Percentiles rank a stretch among this genome's conserved stretches.
phyloP scores from a whole-genome alignment of 2,888 invertebrate species.

The Pediacus dermestoides region DNA sequence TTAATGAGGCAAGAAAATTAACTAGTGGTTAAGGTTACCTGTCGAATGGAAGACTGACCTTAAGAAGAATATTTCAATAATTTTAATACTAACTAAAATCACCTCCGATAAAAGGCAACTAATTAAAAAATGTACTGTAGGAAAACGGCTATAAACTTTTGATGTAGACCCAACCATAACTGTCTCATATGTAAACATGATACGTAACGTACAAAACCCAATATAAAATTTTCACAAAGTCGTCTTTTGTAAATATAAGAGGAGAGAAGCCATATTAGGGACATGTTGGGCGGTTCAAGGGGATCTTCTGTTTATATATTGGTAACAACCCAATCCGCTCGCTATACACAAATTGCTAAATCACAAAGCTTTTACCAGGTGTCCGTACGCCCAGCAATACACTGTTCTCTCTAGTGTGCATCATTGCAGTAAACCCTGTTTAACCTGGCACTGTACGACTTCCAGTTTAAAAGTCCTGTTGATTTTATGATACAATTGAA shows the following conservation, averaged over 20 bases:
- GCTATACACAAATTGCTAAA: conserved; percentile 36
- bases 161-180: too few species aligned
- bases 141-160: too few species aligned
- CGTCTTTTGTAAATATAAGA: conserved; percentile 2
- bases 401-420: conserved; percentile 18
- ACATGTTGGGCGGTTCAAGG: conserved; percentile 22
- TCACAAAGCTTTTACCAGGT: conserved; percentile 39
- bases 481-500: conserved; percentile 22
- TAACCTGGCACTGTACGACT: conserved; percentile 18
- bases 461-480: conserved; percentile 18
- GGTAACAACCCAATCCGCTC: conserved; percentile 27
- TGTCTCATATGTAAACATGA: conserved; percentile 2
- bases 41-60: too few species aligned
- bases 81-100: too few species aligned
- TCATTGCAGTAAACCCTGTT: conserved; percentile 13
- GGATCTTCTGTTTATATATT: conserved; percentile 30
- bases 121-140: too few species aligned
- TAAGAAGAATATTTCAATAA: too few species aligned
- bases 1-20: too few species aligned
- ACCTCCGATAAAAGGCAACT: too few species aligned
- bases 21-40: too few species aligned
- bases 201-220: conserved; percentile 1
- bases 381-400: conserved; percentile 22
- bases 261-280: conserved; percentile 21
- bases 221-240: conserved; percentile 1